phyloP scores from a whole-genome alignment of 2,888 invertebrate genomes.

The Eucera pruinosa region DNA sequence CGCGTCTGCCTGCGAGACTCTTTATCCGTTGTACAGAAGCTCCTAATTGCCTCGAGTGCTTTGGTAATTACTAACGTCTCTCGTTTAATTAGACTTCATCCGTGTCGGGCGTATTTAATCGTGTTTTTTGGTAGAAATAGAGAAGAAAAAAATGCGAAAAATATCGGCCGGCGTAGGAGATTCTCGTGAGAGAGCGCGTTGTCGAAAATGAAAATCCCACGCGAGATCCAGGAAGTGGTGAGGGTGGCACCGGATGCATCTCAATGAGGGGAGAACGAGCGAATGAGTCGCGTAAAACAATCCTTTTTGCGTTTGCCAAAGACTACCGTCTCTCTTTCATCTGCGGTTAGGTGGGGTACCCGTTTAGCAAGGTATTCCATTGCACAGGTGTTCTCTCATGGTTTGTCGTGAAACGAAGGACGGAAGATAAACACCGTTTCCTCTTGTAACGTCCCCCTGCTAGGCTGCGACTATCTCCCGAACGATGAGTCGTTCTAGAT shows the following conservation, averaged over 20 bases:
- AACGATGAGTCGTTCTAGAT: slow-evolving; percentile 46
- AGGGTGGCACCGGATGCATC: slow-evolving; percentile 78
- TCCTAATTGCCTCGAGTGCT: too few relatives aligned
- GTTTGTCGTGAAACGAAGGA: slow-evolving; percentile 40
- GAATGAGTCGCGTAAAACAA: slow-evolving; percentile 76
- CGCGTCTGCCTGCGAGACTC: too few relatives aligned
- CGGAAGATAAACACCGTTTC: slow-evolving; percentile 57
- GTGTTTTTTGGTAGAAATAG: not conserved
- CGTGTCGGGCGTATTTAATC: too few relatives aligned
- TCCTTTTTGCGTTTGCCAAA: slow-evolving; percentile 67
- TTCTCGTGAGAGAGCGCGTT: slow-evolving; percentile 46
- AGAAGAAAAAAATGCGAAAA: not conserved
- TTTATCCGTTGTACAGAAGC: too few relatives aligned
- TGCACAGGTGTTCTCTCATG: slow-evolving; percentile 66
- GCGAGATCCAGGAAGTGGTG: slow-evolving; percentile 77
- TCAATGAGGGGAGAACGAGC: slow-evolving; percentile 72
- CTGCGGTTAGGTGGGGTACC: slow-evolving; percentile 54
- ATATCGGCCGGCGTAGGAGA: not conserved
- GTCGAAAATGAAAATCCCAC: slow-evolving; percentile 71
- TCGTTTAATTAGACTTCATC: too few relatives aligned
- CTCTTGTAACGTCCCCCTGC: slow-evolving; percentile 9
- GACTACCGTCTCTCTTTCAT: slow-evolving; percentile 65
- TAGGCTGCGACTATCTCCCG: slow-evolving; percentile 14
- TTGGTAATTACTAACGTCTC: too few relatives aligned
- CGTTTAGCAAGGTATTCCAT: slow-evolving; percentile 66